Base-by-base conservation (phyloP, 1,140 invertebrate species). In the Drosophila chauvacae region DNA sequence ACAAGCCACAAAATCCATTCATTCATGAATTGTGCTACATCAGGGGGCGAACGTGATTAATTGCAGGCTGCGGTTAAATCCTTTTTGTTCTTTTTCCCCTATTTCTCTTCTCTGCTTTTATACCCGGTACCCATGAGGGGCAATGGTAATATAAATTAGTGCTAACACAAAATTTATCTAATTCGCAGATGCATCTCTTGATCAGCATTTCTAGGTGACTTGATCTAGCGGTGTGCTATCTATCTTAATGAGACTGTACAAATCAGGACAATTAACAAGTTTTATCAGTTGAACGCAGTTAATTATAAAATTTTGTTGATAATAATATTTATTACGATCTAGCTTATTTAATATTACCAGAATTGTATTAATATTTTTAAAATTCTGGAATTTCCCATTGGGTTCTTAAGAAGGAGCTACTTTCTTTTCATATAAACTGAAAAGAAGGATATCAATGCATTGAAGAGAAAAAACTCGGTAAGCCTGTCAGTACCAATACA, bases 61-160 rank as follows among this genome's bases (percentile, higher is more conserved):
- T 90, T 90, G 85, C 81, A 65, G 72, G 77, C 79, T 74, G 75
- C 26, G 81, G 86, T 85, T 77, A 81, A 81, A 81, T 77, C 48
- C 50, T 53, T 77, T 77, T 81, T 59, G 26, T 20, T 72, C 81
- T 75, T 80, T 90, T 85, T 90, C 55, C 55, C 69, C 72, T 53
- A 86, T 62, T 70, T 74, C 65, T 69, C 59, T 56, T 39, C 13
- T 23, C 5, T 39, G 35, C 11, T 26, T 39, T 39, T 26, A 7
- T 39, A 23, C 14, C 33, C 53, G 2, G 11, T 23, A 35, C 30
- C 30, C 18, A 35, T 5, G n/a, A 14, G 33, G 14, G 3, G 10
- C 33, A 55, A 39, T 16, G 13, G 33, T 55, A 55, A 14, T 37
- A 37, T 37, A 37, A 55, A 35, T 55, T 37, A 37, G 13, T n/a